A percentile compares a stretch with the other conserved stretches of the same genome.
Conservation (phyloP, 2,888 invertebrate genomes). For the Pantelozetes paolii region DNA sequence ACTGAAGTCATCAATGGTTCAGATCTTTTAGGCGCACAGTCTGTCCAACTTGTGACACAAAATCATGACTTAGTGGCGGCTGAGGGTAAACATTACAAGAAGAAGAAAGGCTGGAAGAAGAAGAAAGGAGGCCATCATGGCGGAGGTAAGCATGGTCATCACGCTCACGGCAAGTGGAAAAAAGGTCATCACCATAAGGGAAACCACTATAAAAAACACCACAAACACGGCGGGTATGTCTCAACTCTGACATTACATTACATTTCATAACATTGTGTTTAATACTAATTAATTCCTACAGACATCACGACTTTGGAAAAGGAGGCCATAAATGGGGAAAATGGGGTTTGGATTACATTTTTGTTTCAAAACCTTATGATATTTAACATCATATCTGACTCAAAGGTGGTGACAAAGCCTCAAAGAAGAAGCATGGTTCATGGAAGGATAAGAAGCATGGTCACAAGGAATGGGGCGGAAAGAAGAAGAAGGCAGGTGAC, state of each 20-base stretch:
- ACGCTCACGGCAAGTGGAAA: background rate
- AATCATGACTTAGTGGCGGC: conserved; percentile 22
- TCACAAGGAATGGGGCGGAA: conserved; percentile 4
- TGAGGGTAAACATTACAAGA: background rate
- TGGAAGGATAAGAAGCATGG: background rate
- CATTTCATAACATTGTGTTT: background rate
- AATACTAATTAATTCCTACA: too few relatives aligned
- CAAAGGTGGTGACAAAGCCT: background rate
- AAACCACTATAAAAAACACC: background rate
- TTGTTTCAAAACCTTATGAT: background rate
- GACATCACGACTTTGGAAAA: conserved; percentile 27
- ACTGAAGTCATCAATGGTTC: background rate
- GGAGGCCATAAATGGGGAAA: conserved; percentile 18
- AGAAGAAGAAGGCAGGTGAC: conserved; percentile 7
- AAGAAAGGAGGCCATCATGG: background rate
- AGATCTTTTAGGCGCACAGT: background rate
- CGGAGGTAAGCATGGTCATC: background rate
- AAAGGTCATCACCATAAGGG: background rate
- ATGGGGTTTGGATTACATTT: background rate
- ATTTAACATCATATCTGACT: background rate
- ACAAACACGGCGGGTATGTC: conserved; percentile 18
- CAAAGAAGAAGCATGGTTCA: conserved; percentile 7
- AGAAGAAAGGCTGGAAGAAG: background rate
- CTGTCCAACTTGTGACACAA: too few relatives aligned
- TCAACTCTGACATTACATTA: background rate